Conservation (phyloP, 2,888 invertebrate genomes). For the Timema cristinae region DNA sequence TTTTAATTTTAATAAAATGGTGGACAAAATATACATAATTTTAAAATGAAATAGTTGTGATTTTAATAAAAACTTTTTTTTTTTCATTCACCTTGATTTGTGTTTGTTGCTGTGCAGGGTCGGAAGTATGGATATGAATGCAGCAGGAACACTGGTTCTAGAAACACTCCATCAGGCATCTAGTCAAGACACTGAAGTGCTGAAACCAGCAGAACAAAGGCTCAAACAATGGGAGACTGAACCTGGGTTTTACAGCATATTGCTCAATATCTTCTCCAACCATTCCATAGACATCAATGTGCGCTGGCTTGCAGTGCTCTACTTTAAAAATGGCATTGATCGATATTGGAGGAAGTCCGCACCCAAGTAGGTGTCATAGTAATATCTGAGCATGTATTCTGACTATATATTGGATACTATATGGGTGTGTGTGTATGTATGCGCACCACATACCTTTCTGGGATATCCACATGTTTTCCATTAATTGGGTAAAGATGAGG, state of each 20-base stretch:
- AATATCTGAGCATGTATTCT: too few relatives aligned
- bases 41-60: too few relatives aligned
- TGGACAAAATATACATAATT: too few relatives aligned
- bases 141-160: slow-evolving; percentile 51
- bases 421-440: too few relatives aligned
- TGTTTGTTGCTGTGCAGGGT: too few relatives aligned
- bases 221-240: slow-evolving; percentile 85
- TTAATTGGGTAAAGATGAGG: neutral
- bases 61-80: too few relatives aligned
- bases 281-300: slow-evolving; percentile 76
- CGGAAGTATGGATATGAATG: slow-evolving; percentile 29
- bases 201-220: slow-evolving; percentile 85
- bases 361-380: slow-evolving; percentile 57
- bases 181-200: slow-evolving; percentile 74
- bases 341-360: slow-evolving; percentile 85
- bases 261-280: slow-evolving; percentile 70
- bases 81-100: too few relatives aligned
- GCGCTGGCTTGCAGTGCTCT: slow-evolving; percentile 87
- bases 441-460: too few relatives aligned
- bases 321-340: slow-evolving; percentile 91
- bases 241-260: slow-evolving; percentile 81
- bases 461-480: neutral
- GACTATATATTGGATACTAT: too few relatives aligned
- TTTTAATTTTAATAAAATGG: too few relatives aligned
- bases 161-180: slow-evolving; percentile 78